Conservation (phyloP, 2,113 vertebrate species). For the Pseudopodoces humilis region DNA sequence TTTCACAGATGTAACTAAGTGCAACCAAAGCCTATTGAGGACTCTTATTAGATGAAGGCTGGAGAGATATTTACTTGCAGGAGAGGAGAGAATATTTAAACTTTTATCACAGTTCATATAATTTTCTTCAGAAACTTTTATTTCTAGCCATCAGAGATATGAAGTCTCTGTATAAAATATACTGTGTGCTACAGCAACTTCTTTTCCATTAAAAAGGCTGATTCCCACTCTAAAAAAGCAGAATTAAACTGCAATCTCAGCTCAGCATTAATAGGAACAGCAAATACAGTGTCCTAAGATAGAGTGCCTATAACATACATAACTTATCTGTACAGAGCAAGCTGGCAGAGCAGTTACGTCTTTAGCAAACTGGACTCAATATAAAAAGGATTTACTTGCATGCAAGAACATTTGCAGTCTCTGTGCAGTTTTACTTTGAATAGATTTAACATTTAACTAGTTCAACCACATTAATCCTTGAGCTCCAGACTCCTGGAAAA, state of each 20-base stretch:
- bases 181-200: neutral
- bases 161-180: neutral
- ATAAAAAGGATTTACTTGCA: constrained; percentile 61
- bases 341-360: constrained; percentile 15
- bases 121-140: constrained; percentile 4
- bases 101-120: neutral
- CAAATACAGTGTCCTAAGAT: neutral
- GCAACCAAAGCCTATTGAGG: neutral
- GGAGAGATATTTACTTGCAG: neutral
- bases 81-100: neutral
- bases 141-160: neutral
- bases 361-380: constrained; percentile 43
- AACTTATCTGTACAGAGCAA: constrained; percentile 51
- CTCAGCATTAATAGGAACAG: constrained; percentile 19
- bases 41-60: neutral
- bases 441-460: constrained; percentile 65
- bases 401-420: constrained; percentile 34
- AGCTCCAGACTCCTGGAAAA: constrained; percentile 12
- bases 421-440: constrained; percentile 48
- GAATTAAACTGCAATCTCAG: constrained; percentile 28
- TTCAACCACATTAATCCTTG: constrained; percentile 48
- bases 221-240: neutral
- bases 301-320: constrained; percentile 4
- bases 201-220: neutral
- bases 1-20: neutral